These are phyloP conservation scores for Staurois parvus DNA, from an alignment of 2,797 vertebrate genomes.

Conservation along the genomic window DNA sequence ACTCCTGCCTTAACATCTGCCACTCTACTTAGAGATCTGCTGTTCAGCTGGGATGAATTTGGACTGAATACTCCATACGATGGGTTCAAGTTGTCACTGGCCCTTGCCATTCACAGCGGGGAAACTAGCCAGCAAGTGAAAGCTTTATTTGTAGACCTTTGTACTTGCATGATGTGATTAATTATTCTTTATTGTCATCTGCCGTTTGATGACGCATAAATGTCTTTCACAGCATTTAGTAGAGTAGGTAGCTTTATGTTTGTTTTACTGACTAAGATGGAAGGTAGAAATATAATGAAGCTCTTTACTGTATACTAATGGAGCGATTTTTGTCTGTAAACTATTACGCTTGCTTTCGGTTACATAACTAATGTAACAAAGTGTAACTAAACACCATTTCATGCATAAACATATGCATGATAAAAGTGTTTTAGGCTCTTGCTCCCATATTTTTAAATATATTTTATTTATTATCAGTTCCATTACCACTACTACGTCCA, in stretches of 20 bases:
- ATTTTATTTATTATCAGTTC: too few relatives aligned
- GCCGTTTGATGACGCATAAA: not conserved
- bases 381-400: too few relatives aligned
- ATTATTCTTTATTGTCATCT: slow-evolving; percentile 23
- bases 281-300: not conserved
- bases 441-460: too few relatives aligned
- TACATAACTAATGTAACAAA: too few relatives aligned
- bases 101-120: slow-evolving; percentile 20
- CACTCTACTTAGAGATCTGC: slow-evolving; percentile 42
- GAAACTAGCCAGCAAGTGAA: slow-evolving; percentile 12
- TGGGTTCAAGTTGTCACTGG: slow-evolving; percentile 26
- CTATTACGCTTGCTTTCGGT: not conserved
- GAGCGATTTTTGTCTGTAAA: not conserved
- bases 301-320: not conserved
- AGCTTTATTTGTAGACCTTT: slow-evolving; percentile 26
- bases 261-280: not conserved
- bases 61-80: slow-evolving; percentile 23
- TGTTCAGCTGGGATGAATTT: slow-evolving; percentile 41
- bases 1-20: slow-evolving; percentile 39
- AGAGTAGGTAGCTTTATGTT: not conserved
- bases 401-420: too few relatives aligned
- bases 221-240: slow-evolving; percentile 1
- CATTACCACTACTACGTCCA: too few relatives aligned
- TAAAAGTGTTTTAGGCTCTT: too few relatives aligned
- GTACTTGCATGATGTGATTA: slow-evolving; percentile 29